Percentiles rank a stretch among this genome's conserved stretches.
These are phyloP conservation scores for Cephalotes varians DNA, from an alignment of 2,888 invertebrate species.

Conservation along the genomic window DNA sequence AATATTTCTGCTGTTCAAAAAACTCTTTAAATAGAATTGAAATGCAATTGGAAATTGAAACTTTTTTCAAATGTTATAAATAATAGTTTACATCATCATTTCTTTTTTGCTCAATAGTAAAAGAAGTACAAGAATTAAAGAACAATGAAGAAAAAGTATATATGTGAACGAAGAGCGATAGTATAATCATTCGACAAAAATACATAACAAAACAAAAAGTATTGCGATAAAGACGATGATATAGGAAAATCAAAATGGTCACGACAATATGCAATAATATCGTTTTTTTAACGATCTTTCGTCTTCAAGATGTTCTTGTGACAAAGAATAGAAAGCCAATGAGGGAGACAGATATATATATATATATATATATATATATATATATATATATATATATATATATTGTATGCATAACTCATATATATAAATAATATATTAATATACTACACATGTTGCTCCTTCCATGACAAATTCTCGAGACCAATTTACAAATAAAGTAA, in stretches of 20 bases:
- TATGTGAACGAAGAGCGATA: constrained; percentile 20
- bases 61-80: neutral
- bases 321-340: neutral
- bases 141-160: neutral
- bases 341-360: neutral
- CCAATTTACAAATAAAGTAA: constrained; percentile 34
- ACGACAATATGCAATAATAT: constrained; percentile 75
- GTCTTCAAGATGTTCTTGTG: constrained; percentile 42
- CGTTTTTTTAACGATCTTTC: constrained; percentile 68
- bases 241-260: constrained; percentile 72
- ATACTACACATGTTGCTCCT: neutral
- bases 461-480: neutral
- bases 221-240: constrained; percentile 46
- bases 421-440: neutral
- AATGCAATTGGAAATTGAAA: neutral
- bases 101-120: neutral
- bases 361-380: constrained; percentile 13
- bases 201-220: constrained; percentile 70
- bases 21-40: neutral
- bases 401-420: neutral
- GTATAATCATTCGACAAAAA: constrained; percentile 69
- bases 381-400: neutral
- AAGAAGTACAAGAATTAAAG: neutral
- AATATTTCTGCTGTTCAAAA: neutral
- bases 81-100: neutral